These are phyloP conservation scores for Rotaria macrura DNA, from an alignment of 2,888 invertebrate species.

Conservation along the genomic window DNA sequence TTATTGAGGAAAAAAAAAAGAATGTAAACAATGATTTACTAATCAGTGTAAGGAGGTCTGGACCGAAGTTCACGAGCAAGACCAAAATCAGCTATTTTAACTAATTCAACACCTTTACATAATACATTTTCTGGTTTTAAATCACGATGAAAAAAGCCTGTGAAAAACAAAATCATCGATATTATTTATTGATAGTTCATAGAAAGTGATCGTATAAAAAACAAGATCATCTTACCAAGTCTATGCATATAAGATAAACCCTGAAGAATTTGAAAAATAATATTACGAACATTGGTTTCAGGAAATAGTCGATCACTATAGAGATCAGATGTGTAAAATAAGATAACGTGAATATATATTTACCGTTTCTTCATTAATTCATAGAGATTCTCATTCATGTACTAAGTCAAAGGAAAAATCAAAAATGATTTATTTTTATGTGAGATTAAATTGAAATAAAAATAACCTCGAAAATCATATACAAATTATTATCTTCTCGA, in stretches of 20 bases:
- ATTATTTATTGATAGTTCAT: background rate
- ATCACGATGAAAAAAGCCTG: slow-evolving; percentile 85
- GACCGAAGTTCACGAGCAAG: slow-evolving; percentile 90
- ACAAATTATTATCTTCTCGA: slow-evolving; percentile 88
- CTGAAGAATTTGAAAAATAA: slow-evolving; percentile 78
- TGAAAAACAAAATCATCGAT: background rate
- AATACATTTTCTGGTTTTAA: slow-evolving; percentile 95
- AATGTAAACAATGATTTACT: slow-evolving; percentile 50
- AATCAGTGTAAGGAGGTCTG: slow-evolving; percentile 93
- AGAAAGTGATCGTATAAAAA: background rate
- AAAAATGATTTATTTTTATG: too few species aligned
- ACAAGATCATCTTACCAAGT: slow-evolving; percentile 58
- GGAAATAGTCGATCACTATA: slow-evolving; percentile 67
- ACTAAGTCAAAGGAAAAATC: slow-evolving; percentile 54
- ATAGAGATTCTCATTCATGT: slow-evolving; percentile 97
- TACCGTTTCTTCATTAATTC: slow-evolving; percentile 89
- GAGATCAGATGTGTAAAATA: slow-evolving; percentile 8
- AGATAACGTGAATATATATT: background rate
- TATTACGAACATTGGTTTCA: slow-evolving; percentile 81
- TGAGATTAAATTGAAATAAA: background rate
- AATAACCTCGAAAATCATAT: slow-evolving; percentile 74
- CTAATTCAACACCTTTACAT: slow-evolving; percentile 86
- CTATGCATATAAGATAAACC: slow-evolving; percentile 98
- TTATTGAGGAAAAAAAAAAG: background rate
- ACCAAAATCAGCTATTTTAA: slow-evolving; percentile 95